A percentile compares a stretch with the other conserved stretches of the same genome.
These are phyloP conservation scores for Aphis gossypii DNA, from an alignment of 1,140 invertebrate species.

Conservation along the genomic window DNA sequence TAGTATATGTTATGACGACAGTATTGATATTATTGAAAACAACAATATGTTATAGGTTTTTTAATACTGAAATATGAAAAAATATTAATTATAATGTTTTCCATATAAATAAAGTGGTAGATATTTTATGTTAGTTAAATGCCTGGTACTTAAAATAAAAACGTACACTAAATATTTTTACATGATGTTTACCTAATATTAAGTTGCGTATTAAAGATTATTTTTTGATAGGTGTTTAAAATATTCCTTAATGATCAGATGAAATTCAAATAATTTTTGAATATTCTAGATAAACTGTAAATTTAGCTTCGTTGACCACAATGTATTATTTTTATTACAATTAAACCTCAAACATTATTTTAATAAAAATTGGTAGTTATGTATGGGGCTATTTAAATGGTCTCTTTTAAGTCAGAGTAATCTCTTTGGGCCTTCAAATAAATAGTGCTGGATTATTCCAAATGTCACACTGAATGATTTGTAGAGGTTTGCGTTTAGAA, in stretches of 20 bases:
- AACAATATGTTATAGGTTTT: neutral
- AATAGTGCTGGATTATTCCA: slow-evolving; percentile 33
- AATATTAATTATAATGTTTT: neutral
- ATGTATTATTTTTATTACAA: neutral
- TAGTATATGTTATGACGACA: neutral
- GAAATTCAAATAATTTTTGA: too few relatives aligned
- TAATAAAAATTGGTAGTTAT: slow-evolving; percentile 34
- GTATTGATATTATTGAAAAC: neutral
- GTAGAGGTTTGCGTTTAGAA: neutral
- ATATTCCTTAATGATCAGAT: too few relatives aligned
- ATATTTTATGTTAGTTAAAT: too few relatives aligned
- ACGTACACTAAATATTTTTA: too few relatives aligned
- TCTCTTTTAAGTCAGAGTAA: slow-evolving; percentile 21
- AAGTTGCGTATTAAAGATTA: too few relatives aligned
- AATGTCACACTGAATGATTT: slow-evolving; percentile 9
- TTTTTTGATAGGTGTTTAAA: too few relatives aligned
- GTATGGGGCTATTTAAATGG: slow-evolving; percentile 2
- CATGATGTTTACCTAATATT: too few relatives aligned
- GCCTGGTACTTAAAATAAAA: too few relatives aligned
- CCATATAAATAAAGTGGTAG: neutral
- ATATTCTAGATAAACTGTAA: too few relatives aligned
- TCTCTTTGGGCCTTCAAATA: slow-evolving; percentile 31
- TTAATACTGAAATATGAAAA: neutral
- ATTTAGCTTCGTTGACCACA: neutral
- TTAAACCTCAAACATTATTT: slow-evolving; percentile 23